These are phyloP conservation scores for Onychostoma macrolepis DNA, from an alignment of 2,113 vertebrate species.

Conservation along the genomic window DNA sequence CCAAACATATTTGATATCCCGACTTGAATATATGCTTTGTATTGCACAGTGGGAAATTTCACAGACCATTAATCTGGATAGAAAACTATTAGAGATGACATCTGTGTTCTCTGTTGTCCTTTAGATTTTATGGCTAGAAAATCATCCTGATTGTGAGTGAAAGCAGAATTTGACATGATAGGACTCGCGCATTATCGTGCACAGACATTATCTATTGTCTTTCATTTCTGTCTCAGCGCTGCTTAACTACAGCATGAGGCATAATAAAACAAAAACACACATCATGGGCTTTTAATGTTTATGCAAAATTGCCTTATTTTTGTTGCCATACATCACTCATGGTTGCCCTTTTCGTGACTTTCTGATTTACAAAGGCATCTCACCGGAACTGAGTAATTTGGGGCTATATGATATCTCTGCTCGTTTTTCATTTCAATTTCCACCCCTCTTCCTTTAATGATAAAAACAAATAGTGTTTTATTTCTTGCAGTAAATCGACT, in stretches of 20 bases:
- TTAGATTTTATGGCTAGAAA: conserved; percentile 8
- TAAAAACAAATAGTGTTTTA: conserved; percentile 72
- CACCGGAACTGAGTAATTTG: conserved; percentile 55
- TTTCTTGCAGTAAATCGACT: conserved; percentile 64
- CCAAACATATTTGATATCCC: conserved; percentile 13
- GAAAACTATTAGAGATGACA: conserved; percentile 9
- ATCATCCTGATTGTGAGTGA: conserved; percentile 4
- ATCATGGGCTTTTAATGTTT: conserved; percentile 46
- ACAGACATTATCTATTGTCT: neutral
- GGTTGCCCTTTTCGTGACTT: conserved; percentile 66
- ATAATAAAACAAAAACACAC: neutral
- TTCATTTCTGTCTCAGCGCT: conserved; percentile 8
- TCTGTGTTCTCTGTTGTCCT: conserved; percentile 21
- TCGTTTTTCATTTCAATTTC: conserved; percentile 66
- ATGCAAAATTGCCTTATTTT: conserved; percentile 48
- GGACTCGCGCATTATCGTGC: neutral
- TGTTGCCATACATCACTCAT: conserved; percentile 55
- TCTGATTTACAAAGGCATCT: conserved; percentile 58
- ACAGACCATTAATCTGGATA: conserved; percentile 26
- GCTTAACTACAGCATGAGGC: conserved; percentile 15
- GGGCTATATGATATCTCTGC: conserved; percentile 53
- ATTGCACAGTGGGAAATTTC: conserved; percentile 9
- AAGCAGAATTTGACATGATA: neutral
- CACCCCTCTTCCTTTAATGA: conserved; percentile 65
- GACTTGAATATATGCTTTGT: neutral